A percentile compares a stretch with the other conserved stretches of the same genome.
Conservation (phyloP, 2,113 vertebrate species). For the Cyphomyrus discorhynchus region DNA sequence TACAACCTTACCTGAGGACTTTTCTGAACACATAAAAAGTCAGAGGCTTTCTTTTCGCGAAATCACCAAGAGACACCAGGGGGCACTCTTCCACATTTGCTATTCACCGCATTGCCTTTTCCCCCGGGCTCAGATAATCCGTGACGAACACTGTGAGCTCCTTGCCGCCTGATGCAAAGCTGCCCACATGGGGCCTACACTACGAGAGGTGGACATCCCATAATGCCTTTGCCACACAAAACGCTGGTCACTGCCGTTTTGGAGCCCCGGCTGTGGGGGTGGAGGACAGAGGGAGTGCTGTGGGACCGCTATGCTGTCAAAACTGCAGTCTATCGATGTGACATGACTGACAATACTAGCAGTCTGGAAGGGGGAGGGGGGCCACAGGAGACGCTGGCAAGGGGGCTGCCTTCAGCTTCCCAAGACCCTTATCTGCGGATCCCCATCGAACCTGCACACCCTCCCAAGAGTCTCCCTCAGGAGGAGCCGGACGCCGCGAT, state of each 20-base stretch:
- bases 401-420: not conserved
- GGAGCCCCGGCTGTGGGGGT: not conserved
- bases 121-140: not conserved
- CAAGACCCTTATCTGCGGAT: constrained; percentile 34
- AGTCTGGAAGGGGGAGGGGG: not conserved
- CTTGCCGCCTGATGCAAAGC: not conserved
- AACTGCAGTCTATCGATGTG: not conserved
- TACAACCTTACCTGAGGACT: not conserved
- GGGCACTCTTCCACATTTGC: constrained; percentile 49
- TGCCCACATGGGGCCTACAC: not conserved
- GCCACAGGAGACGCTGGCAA: constrained; percentile 16
- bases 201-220: not conserved
- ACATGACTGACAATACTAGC: not conserved
- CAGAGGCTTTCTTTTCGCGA: constrained; percentile 42
- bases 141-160: not conserved
- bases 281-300: not conserved
- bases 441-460: not conserved
- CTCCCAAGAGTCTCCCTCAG: not conserved
- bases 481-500: not conserved
- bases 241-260: not conserved
- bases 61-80: constrained; percentile 60
- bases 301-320: not conserved
- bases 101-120: not conserved
- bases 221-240: not conserved
- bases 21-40: constrained; percentile 4